Evolutionary conservation across 2,113 vertebrate genomes (phyloP).

Genomic region (human (Homo sapiens)): GRCh38 chr15:82852001-82852500

Average conservation of each 20-base stretch:
- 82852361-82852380: background rate
- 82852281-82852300: too few relatives aligned
- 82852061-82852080: background rate
- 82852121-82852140: conserved; percentile 73
- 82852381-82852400: background rate
- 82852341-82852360: conserved; percentile 9
- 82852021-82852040: background rate
- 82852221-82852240: conserved; percentile 93
- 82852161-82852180: conserved; percentile 93
- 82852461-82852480: background rate
- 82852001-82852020: background rate
- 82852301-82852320: background rate
- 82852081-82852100: background rate
- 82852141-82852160: conserved; percentile 94
- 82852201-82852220: conserved; percentile 92
- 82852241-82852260: conserved; percentile 91
- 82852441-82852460: background rate
- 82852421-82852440: background rate
- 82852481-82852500: background rate
- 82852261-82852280: conserved; percentile 15
- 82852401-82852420: background rate
- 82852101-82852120: fast-evolving
- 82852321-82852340: background rate
- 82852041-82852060: background rate
- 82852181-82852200: conserved; percentile 86